Percentiles rank a stretch among this genome's conserved stretches.
Evolutionary conservation across 2,113 vertebrate genomes (phyloP).

Genomic region (Tricholaema leucomelas): DNA sequence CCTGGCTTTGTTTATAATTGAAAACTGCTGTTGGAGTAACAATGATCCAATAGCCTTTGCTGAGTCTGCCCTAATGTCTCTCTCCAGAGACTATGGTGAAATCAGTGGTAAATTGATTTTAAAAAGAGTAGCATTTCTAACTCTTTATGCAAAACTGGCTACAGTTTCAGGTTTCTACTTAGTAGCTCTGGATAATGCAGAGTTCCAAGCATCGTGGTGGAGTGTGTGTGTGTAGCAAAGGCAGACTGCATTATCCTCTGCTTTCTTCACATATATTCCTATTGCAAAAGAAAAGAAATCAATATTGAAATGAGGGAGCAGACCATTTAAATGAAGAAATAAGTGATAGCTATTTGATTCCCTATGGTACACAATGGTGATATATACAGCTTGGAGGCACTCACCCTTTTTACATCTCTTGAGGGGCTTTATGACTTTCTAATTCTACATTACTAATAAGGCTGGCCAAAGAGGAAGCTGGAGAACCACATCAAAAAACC

Average conservation of each 20-base stretch:
- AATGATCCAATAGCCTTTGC: conserved; percentile 34
- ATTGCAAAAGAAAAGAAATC: background rate
- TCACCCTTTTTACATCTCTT: background rate
- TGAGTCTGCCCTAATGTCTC: conserved; percentile 24
- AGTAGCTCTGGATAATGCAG: conserved; percentile 3
- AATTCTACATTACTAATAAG: background rate
- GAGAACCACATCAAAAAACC: background rate
- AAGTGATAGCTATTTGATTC: background rate
- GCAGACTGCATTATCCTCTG: background rate
- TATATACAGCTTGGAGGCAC: background rate
- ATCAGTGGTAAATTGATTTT: conserved; percentile 49
- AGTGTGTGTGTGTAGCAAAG: background rate
- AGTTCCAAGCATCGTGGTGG: background rate
- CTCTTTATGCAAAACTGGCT: conserved; percentile 47
- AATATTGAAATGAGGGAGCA: conserved; percentile 3
- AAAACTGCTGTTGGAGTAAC: conserved; percentile 42
- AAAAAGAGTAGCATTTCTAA: conserved; percentile 33
- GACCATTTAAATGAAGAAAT: conserved; percentile 19
- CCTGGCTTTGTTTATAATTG: conserved; percentile 36
- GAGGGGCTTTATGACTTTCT: background rate
- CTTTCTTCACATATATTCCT: conserved; percentile 3
- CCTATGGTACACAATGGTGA: background rate
- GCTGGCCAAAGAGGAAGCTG: background rate
- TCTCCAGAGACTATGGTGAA: conserved; percentile 14
- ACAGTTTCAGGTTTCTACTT: conserved; percentile 29